Percentiles rank a stretch among this genome's conserved stretches.
phyloP scores from a whole-genome alignment of 2,113 vertebrate species.

The Petrocephalus zakoni region DNA sequence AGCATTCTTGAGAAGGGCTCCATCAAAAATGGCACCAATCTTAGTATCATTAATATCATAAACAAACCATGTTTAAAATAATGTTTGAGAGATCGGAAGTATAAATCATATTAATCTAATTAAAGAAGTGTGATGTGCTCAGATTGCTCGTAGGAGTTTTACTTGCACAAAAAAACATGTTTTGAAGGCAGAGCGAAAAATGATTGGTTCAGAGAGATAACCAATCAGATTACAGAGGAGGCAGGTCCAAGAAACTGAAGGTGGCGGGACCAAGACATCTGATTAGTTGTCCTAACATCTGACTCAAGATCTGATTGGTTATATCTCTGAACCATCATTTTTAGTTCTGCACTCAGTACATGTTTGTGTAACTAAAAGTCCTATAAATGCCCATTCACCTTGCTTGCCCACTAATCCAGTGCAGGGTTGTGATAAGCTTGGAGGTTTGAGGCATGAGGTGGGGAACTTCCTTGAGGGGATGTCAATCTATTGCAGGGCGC shows the following conservation, averaged over 20 bases:
- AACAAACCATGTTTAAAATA: background rate
- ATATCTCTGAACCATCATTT: too few relatives aligned
- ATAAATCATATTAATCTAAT: background rate
- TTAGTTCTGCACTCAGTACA: too few relatives aligned
- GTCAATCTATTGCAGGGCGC: background rate
- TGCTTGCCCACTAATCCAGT: background rate
- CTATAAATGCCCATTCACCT: background rate
- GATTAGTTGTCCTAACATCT: too few relatives aligned
- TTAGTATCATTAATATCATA: background rate
- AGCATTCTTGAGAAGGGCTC: background rate
- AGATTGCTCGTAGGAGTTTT: background rate
- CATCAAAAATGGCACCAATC: background rate
- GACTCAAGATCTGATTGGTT: too few relatives aligned
- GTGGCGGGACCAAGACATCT: too few relatives aligned
- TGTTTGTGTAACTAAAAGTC: too few relatives aligned
- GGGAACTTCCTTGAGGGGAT: background rate
- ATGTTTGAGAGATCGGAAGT: background rate
- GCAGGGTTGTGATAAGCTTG: background rate
- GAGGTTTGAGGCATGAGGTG: background rate
- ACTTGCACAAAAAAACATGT: too few relatives aligned
- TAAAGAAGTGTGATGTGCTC: background rate
- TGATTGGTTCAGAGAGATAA: too few relatives aligned
- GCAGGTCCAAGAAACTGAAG: too few relatives aligned
- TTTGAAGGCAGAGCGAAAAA: too few relatives aligned
- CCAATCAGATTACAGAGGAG: too few relatives aligned